phyloP scores from a whole-genome alignment of 2,888 invertebrate genomes.

The Euzophera pinguis region DNA sequence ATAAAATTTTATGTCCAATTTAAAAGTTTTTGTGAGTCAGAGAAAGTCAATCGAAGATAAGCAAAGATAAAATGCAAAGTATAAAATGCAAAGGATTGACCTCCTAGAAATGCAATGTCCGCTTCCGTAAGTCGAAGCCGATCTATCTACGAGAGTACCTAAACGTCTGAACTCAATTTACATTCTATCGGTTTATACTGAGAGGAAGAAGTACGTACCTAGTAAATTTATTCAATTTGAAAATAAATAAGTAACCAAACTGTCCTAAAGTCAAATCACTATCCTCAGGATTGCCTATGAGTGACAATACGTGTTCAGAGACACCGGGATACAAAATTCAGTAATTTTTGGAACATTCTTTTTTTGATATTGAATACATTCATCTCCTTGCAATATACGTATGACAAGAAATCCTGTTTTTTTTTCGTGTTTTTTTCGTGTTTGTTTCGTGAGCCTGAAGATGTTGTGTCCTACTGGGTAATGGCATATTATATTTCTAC shows the following conservation, averaged over 20 bases:
- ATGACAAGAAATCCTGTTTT: no score
- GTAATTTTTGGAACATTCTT: no score
- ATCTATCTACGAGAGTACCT: constrained; percentile 27
- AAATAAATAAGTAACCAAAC: neutral
- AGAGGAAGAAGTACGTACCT: neutral
- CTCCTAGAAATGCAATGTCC: constrained; percentile 42
- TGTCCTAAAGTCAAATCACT: neutral
- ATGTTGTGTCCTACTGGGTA: no score
- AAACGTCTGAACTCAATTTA: constrained; percentile 48
- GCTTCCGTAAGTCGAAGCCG: constrained; percentile 45
- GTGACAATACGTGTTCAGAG: no score
- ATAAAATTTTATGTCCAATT: neutral
- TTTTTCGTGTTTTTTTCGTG: no score
- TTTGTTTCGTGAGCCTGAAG: no score
- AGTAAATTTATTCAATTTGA: neutral
- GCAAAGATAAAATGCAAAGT: neutral
- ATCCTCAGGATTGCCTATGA: no score
- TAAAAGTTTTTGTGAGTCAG: neutral
- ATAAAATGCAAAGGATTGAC: constrained; percentile 38
- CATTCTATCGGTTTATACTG: constrained; percentile 52
- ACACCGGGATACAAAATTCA: no score
- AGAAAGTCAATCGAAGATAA: neutral
- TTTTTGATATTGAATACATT: no score
- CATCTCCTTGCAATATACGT: no score
- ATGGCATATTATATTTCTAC: no score